phyloP scores from a whole-genome alignment of 2,113 vertebrate species.

The Oreotragus oreotragus region DNA sequence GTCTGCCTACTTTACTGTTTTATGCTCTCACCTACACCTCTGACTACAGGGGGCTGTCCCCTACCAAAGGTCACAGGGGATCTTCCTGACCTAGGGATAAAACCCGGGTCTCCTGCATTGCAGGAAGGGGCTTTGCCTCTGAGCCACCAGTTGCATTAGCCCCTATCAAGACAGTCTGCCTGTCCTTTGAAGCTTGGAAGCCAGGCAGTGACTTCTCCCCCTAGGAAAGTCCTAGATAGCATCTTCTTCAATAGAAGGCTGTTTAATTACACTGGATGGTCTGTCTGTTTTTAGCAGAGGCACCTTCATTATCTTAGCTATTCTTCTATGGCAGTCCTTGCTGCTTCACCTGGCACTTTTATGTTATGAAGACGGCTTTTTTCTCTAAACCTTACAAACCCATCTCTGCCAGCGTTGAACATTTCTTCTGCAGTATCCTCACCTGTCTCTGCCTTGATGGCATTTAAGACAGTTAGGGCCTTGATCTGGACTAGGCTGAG shows the following conservation, averaged over 20 bases:
- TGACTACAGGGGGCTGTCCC: too few relatives aligned
- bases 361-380: neutral
- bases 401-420: neutral
- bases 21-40: too few relatives aligned
- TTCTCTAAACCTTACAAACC: neutral
- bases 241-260: neutral
- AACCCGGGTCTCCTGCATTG: accelerated
- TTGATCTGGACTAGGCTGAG: neutral
- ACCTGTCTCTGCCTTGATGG: neutral
- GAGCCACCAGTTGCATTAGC: neutral
- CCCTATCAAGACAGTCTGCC: neutral
- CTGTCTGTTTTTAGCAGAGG: neutral
- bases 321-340: neutral
- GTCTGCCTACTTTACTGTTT: too few relatives aligned
- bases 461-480: neutral
- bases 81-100: neutral
- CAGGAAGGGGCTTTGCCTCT: neutral
- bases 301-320: neutral
- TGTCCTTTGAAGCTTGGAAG: neutral
- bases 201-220: neutral
- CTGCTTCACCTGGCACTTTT: neutral
- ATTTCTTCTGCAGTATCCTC: neutral
- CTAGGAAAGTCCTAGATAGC: neutral
- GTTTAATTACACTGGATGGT: neutral
- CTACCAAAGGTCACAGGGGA: neutral